Conservation (phyloP, 2,797 vertebrate species). For the Nannoperca obscura region DNA sequence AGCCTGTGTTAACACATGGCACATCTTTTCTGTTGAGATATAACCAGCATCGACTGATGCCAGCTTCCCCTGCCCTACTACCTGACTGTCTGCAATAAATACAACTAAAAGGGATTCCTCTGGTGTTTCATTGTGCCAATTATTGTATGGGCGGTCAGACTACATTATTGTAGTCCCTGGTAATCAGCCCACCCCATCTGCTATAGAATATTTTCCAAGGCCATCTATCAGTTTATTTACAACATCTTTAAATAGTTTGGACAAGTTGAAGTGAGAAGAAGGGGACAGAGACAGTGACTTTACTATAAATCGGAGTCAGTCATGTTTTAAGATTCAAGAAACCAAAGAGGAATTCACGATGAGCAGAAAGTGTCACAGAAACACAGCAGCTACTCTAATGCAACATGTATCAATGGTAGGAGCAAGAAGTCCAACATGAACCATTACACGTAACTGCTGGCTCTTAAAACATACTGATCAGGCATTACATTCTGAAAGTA, state of each 20-base stretch:
- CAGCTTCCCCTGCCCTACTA: too few species aligned
- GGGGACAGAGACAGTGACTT: background rate
- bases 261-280: conserved; percentile 24
- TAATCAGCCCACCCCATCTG: too few species aligned
- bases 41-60: too few species aligned
- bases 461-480: background rate
- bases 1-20: too few species aligned
- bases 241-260: conserved; percentile 4
- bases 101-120: too few species aligned
- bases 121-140: too few species aligned
- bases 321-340: background rate
- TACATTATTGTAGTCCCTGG: too few species aligned
- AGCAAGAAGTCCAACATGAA: background rate
- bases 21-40: too few species aligned
- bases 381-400: background rate
- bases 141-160: too few species aligned
- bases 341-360: background rate
- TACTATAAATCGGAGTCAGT: conserved; percentile 6
- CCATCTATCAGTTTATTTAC: conserved; percentile 17
- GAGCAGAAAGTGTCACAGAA: background rate
- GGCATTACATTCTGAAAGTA: background rate
- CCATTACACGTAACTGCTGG: background rate
- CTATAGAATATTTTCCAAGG: background rate
- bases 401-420: background rate
- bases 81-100: too few species aligned